These are phyloP conservation scores for Antrozous pallidus DNA, from an alignment of 2,797 vertebrate genomes.

Conservation along the genomic window DNA sequence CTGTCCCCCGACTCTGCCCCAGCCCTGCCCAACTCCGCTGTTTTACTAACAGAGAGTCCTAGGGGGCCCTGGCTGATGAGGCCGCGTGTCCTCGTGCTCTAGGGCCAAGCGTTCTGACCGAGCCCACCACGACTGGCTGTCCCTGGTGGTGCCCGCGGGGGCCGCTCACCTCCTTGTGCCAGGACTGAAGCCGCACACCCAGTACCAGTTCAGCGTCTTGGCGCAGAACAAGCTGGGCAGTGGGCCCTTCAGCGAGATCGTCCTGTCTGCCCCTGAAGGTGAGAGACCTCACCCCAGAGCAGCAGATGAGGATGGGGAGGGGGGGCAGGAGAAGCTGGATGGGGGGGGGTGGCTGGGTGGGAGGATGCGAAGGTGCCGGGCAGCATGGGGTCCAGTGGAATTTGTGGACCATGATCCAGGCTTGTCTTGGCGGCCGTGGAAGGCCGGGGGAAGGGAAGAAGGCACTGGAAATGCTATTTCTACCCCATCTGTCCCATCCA, in stretches of 20 bases:
- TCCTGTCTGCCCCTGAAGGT: slow-evolving; percentile 88
- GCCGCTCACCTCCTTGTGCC: slow-evolving; percentile 88
- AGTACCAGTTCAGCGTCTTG: slow-evolving; percentile 96
- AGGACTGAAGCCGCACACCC: slow-evolving; percentile 86
- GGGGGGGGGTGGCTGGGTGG: neutral
- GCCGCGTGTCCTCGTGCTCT: neutral
- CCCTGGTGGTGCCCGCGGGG: slow-evolving; percentile 89
- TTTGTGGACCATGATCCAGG: neutral
- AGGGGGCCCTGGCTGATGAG: neutral
- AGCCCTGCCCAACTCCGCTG: neutral
- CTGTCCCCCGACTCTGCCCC: neutral
- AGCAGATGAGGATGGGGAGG: neutral
- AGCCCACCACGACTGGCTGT: slow-evolving; percentile 94
- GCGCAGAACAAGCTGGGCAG: slow-evolving; percentile 97
- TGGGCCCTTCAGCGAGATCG: slow-evolving; percentile 95
- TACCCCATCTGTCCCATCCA: slow-evolving; percentile 23
- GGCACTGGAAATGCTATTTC: neutral
- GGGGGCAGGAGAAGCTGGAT: neutral
- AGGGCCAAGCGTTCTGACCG: slow-evolving; percentile 90
- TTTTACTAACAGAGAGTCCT: neutral
- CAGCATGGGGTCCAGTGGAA: neutral
- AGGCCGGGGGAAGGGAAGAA: neutral
- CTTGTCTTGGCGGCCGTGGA: neutral
- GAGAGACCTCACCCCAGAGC: neutral
- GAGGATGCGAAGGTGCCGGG: neutral